These are phyloP conservation scores for Pogonomyrmex barbatus DNA, from an alignment of 1,140 invertebrate genomes.

Conservation along the genomic window DNA sequence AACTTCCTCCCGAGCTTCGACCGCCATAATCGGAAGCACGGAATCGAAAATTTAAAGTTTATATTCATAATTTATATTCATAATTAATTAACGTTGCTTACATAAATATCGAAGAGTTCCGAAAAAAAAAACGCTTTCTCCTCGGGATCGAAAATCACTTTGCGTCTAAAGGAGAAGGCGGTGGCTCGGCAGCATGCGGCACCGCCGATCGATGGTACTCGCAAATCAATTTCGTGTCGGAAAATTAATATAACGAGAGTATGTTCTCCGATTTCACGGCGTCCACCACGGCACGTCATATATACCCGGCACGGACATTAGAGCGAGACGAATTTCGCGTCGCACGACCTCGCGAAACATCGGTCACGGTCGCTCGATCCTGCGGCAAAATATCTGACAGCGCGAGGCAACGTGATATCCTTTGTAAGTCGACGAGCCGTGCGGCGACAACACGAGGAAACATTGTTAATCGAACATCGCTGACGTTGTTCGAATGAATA, in stretches of 20 bases:
- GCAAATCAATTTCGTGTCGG: slow-evolving; percentile 21
- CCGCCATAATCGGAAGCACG: neutral
- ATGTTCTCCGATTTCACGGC: slow-evolving; percentile 51
- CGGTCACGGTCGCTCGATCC: slow-evolving; percentile 64
- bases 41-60: neutral
- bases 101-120: neutral
- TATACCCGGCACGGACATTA: slow-evolving; percentile 6
- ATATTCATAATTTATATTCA: slow-evolving; percentile 6
- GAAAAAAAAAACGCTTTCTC: neutral
- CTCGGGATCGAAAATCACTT: neutral
- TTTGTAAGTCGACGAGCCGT: slow-evolving; percentile 64
- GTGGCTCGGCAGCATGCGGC: neutral
- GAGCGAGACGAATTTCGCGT: slow-evolving; percentile 54
- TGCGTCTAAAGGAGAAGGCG: neutral
- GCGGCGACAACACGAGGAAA: slow-evolving; percentile 64
- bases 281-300: neutral
- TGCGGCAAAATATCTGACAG: slow-evolving; percentile 58
- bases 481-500: slow-evolving; percentile 66
- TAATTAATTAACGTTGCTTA: slow-evolving; percentile 19
- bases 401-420: slow-evolving; percentile 52
- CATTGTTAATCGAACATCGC: slow-evolving; percentile 68
- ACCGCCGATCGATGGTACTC: neutral
- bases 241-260: slow-evolving; percentile 51
- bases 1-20: slow-evolving; percentile 13
- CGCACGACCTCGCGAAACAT: slow-evolving; percentile 39